Evolutionary conservation across 2,113 vertebrate species (phyloP), one percentile per base, ranked within the genome.

Genomic region (Ondatra zibethicus): DNA sequence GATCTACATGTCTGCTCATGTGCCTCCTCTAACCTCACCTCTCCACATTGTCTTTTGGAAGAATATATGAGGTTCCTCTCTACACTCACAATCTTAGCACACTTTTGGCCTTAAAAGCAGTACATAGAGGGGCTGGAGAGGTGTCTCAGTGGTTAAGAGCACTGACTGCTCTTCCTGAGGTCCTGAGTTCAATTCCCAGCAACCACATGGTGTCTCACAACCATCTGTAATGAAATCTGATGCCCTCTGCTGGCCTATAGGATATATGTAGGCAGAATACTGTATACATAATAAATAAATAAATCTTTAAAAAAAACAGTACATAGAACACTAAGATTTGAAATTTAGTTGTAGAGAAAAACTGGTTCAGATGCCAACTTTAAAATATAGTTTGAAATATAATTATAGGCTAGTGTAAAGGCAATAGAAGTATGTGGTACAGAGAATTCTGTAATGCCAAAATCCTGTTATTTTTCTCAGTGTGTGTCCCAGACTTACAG

Each of bases 321-420:
- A 39, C n/a, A 93, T 13, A 42, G 58, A 76, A 90, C 52, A 81
- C 3, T n/a, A 45, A 77, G 27, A 77, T 81, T 33, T 95, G 58
- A 95, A 93, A 61, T 84, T 85, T 78, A 92, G 85, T 94, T 81
- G 84, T 95, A n/a, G 19, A 70, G 2, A 96, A 31, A 88, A 88
- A 90, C 88, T 88, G 72, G 50, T 76, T 91, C 45, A 93, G 47
- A 87, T 81, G 58, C 75, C 39, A 95, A 42, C 42, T 96, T 92
- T 86, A 96, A 91, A 95, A 81, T 95, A 47, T 21, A 87, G 19
- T 88, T 93, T 85, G 75, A 91, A 92, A 91, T 47, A 82, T n/a
- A 93, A 80, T 68, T 87, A 52, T 0, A 72, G 55, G 19, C 12
- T 42, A 77, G 31, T 85, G 86, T 85, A 81, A 92, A 91, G 47